Evolutionary conservation across 2,113 vertebrate species (phyloP).

Genomic region (Puffinus mauretanicus): DNA sequence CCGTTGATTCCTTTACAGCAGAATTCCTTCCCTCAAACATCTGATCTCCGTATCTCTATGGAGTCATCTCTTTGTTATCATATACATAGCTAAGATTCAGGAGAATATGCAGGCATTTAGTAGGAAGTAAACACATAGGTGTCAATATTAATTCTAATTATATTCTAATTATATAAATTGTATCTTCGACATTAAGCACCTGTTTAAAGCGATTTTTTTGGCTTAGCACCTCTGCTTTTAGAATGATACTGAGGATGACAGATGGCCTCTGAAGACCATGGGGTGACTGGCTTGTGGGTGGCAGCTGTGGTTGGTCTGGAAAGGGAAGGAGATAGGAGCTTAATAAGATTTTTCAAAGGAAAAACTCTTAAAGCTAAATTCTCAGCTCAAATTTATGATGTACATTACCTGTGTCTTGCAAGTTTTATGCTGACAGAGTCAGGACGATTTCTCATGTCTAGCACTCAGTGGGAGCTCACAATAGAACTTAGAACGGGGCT

Average conservation of each 20-base stretch:
- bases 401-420: conserved; percentile 18
- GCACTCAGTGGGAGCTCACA: neutral
- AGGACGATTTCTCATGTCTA: neutral
- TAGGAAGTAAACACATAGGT: neutral
- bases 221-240: neutral
- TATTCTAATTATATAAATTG: neutral
- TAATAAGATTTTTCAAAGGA: conserved; percentile 1
- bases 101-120: neutral
- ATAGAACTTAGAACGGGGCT: neutral
- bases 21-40: neutral
- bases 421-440: neutral
- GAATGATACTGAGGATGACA: neutral
- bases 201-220: neutral
- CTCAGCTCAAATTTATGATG: neutral
- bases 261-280: neutral
- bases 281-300: neutral
- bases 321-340: neutral
- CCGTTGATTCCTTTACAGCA: neutral
- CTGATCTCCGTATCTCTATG: neutral
- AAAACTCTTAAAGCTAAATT: neutral
- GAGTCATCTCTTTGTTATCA: neutral
- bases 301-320: neutral
- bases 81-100: neutral
- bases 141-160: neutral
- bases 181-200: neutral